phyloP scores from a whole-genome alignment of 2,113 vertebrate species.

The Ctenodactylus gundi region DNA sequence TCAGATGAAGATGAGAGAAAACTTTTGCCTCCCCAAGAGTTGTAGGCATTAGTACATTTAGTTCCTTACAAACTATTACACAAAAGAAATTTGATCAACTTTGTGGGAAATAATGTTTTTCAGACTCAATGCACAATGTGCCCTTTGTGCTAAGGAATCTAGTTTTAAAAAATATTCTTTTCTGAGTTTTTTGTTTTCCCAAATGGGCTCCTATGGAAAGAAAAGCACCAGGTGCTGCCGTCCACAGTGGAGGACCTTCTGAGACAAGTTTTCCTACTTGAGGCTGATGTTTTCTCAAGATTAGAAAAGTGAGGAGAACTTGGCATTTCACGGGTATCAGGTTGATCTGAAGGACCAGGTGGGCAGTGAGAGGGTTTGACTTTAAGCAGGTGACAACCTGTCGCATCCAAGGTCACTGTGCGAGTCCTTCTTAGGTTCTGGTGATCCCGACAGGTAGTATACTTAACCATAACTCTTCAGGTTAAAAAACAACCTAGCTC shows the following conservation, averaged over 20 bases:
- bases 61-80: not conserved
- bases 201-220: not conserved
- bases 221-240: not conserved
- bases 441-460: too few species aligned
- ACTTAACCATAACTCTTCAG: not conserved
- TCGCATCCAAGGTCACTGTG: not conserved
- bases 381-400: fast-evolving
- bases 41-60: fast-evolving
- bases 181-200: not conserved
- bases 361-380: fast-evolving
- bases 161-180: not conserved
- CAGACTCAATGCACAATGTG: too few species aligned
- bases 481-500: not conserved
- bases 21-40: not conserved
- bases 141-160: not conserved
- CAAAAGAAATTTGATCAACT: not conserved
- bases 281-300: not conserved
- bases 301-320: not conserved
- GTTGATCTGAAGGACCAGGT: not conserved
- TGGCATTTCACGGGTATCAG: fast-evolving
- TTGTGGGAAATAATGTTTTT: not conserved
- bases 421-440: not conserved
- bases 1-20: not conserved
- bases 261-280: too few species aligned
- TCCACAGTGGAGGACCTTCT: not conserved